Evolutionary conservation across 2,888 invertebrate species (phyloP).

Genomic region (Lithophane ornitopus): DNA sequence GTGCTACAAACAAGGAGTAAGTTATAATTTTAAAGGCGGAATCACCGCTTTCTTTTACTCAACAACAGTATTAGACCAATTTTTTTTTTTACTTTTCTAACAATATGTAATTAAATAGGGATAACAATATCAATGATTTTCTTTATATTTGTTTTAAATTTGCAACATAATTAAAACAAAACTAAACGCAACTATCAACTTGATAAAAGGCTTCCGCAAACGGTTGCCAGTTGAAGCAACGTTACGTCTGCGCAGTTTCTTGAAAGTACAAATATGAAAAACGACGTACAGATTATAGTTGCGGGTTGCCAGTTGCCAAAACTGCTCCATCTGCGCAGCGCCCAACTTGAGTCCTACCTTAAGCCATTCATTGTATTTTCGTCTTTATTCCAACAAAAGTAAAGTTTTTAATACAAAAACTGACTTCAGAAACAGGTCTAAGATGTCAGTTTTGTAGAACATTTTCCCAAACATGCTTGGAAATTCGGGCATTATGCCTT

Average conservation of each 20-base stretch:
- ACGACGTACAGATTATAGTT: background rate
- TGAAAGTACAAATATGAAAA: background rate
- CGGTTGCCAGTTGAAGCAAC: background rate
- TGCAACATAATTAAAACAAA: slow-evolving; percentile 5
- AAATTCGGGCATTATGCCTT: too few species aligned
- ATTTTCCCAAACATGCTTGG: too few species aligned
- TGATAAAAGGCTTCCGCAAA: background rate
- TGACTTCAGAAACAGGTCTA: background rate
- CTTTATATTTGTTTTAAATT: background rate
- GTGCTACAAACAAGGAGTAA: slow-evolving; percentile 31
- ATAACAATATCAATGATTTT: slow-evolving; percentile 22
- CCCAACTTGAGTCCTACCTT: background rate
- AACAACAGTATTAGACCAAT: slow-evolving; percentile 17
- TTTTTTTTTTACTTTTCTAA: slow-evolving; percentile 6
- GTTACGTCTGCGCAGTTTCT: background rate
- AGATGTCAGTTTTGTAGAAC: background rate
- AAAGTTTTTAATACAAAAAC: background rate
- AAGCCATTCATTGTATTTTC: background rate
- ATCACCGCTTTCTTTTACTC: slow-evolving; percentile 1
- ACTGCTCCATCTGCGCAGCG: background rate
- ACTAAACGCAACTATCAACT: slow-evolving; percentile 3
- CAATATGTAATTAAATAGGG: slow-evolving; percentile 23
- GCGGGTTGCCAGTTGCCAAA: background rate
- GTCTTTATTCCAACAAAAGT: background rate
- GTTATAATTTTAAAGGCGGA: slow-evolving; percentile 19